phyloP scores from a whole-genome alignment of 2,888 invertebrate species.

The Eulithis testata region DNA sequence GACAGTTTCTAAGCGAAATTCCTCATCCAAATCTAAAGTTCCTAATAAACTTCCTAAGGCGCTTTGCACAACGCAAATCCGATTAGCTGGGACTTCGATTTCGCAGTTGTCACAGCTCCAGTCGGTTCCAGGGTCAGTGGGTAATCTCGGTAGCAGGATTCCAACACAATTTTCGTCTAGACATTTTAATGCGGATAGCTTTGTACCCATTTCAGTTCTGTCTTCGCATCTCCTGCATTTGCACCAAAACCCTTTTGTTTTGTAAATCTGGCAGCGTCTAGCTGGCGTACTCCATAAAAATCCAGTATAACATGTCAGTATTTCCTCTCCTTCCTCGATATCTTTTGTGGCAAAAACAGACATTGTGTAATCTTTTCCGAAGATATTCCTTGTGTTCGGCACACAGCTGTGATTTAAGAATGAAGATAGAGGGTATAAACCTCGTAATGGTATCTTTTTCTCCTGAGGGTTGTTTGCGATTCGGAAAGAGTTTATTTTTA shows the following conservation, averaged over 20 bases:
- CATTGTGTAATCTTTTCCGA: conserved; percentile 82
- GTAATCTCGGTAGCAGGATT: conserved; percentile 78
- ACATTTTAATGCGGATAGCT: conserved; percentile 82
- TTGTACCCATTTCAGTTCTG: conserved; percentile 85
- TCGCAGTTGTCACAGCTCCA: conserved; percentile 86
- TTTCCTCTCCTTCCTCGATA: conserved; percentile 85
- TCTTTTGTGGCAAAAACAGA: conserved; percentile 83
- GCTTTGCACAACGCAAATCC: conserved; percentile 75
- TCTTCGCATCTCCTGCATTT: conserved; percentile 86
- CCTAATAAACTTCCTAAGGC: conserved; percentile 83
- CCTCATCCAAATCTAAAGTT: conserved; percentile 71
- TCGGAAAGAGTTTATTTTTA: conserved; percentile 88
- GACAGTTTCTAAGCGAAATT: conserved; percentile 71
- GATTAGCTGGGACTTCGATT: conserved; percentile 60
- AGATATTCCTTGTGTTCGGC: conserved; percentile 87
- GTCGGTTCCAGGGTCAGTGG: conserved; percentile 69
- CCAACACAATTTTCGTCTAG: conserved; percentile 79
- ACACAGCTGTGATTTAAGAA: conserved; percentile 88
- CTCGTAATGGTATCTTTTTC: conserved; percentile 78
- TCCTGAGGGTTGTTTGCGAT: conserved; percentile 61
- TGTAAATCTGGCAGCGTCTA: conserved; percentile 84
- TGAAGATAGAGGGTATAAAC: conserved; percentile 86
- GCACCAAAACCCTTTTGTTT: conserved; percentile 88
- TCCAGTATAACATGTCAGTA: conserved; percentile 87
- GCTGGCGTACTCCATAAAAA: conserved; percentile 87